These are phyloP conservation scores for Calonectris borealis DNA, from an alignment of 2,113 vertebrate genomes.

Conservation along the genomic window DNA sequence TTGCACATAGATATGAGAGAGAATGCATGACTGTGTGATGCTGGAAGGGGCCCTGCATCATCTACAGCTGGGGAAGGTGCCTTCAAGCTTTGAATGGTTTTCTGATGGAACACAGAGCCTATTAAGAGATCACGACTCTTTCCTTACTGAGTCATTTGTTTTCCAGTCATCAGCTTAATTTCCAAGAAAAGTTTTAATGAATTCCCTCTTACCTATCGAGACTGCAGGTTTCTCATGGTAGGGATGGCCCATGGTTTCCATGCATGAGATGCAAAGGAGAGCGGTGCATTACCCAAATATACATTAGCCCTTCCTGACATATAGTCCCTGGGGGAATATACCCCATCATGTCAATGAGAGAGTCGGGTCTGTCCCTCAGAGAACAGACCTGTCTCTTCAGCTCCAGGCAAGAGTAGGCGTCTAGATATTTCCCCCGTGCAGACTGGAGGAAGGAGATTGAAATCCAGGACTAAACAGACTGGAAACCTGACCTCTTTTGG, in stretches of 20 bases:
- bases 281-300: not conserved
- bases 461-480: not conserved
- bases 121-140: not conserved
- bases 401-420: not conserved
- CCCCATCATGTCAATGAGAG: not conserved
- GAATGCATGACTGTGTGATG: rapidly evolving
- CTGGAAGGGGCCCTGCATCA: not conserved
- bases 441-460: not conserved
- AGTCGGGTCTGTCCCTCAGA: not conserved
- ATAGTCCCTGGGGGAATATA: not conserved
- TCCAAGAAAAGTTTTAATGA: not conserved
- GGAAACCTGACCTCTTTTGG: not conserved
- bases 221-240: not conserved
- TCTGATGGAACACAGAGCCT: not conserved
- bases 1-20: rapidly evolving
- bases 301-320: not conserved
- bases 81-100: not conserved
- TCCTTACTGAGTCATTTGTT: not conserved
- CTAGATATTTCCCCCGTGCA: not conserved
- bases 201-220: not conserved
- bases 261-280: not conserved
- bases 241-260: not conserved
- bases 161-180: not conserved
- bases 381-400: not conserved
- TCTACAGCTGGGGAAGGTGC: not conserved